Evolutionary conservation across 2,113 vertebrate genomes (phyloP), one percentile per base, ranked within the genome.

Genomic region (Abramis brama): DNA sequence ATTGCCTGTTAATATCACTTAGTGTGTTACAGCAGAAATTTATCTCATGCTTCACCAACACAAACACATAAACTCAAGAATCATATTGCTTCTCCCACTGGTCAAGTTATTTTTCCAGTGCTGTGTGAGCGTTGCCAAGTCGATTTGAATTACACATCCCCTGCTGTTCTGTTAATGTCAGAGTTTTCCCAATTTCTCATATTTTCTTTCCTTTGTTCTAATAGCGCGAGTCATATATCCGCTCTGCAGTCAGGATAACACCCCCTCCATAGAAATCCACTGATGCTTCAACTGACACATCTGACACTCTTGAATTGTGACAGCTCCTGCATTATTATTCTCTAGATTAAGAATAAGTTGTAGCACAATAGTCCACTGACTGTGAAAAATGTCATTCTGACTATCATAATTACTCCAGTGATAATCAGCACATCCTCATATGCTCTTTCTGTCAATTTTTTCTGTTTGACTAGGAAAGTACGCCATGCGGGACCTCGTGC

Each of bases 401-500:
- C 79, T 66, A 33, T 70, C 80, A 36, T 52, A 52, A 82, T 52
- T 70, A 70, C 47, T 30, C 9, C 62, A 36, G 43, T 1, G n/a
- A 15, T 55, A 82, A 82, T 82, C 27, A 82, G 1, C 10, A 59
- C 19, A 5, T 47, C 15, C 59, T 77, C 33, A 19, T 36, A 30
- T 78, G 8, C 70, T 39, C 27, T 75, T 13, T 27, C 50, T 60
- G 30, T 39, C 64, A 17, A 19, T 50, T 27, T 55, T 77, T 55
- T 47, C 47, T 86, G 84, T 91, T 88, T 85, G 79, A 88, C 6
- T 88, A 96, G 98, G 98, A 91, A 99, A 99, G 91, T 99, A 99
- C 76, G 98, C 98, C 91, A 99, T 99, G 98, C 95, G 98, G 91
- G 98, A 99, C 92, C 95, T 99, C 90, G 97, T 99, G 89, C 97